phyloP scores from a whole-genome alignment of 2,113 vertebrate species.

The Notarius quadriscutis region DNA sequence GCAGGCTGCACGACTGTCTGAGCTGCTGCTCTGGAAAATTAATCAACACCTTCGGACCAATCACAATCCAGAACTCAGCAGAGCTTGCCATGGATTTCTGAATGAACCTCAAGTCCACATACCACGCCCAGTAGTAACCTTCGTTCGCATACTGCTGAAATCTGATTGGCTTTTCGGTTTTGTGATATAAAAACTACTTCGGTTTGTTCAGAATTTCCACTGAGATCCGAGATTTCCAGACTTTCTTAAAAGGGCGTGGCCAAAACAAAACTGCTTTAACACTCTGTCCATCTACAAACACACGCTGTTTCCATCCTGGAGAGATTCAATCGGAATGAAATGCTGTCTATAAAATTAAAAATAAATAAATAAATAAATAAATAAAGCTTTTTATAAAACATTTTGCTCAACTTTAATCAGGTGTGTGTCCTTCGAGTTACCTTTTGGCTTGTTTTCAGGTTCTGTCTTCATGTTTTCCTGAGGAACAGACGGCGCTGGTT shows the following conservation, averaged over 20 bases:
- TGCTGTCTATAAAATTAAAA: neutral
- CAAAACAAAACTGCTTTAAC: neutral
- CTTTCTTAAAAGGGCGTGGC: neutral
- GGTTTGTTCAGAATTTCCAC: neutral
- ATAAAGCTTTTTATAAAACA: neutral
- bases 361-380: neutral
- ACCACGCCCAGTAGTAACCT: neutral
- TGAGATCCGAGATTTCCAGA: neutral
- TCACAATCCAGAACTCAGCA: neutral
- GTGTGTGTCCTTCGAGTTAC: slow-evolving; percentile 67
- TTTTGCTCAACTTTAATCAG: neutral
- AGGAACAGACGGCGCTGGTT: slow-evolving; percentile 73
- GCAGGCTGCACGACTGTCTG: neutral
- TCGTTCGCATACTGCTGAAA: neutral
- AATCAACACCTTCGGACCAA: neutral
- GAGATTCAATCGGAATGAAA: neutral
- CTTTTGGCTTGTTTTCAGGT: slow-evolving; percentile 85
- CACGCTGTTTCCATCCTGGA: neutral
- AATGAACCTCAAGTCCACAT: neutral
- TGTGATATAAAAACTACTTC: neutral
- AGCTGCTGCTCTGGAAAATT: neutral
- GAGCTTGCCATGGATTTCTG: neutral
- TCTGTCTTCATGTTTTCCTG: slow-evolving; percentile 87
- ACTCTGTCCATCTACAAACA: neutral
- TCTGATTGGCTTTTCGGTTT: neutral